Evolutionary conservation across 1,140 invertebrate genomes (phyloP).

Genomic region (Sinella curviseta): DNA sequence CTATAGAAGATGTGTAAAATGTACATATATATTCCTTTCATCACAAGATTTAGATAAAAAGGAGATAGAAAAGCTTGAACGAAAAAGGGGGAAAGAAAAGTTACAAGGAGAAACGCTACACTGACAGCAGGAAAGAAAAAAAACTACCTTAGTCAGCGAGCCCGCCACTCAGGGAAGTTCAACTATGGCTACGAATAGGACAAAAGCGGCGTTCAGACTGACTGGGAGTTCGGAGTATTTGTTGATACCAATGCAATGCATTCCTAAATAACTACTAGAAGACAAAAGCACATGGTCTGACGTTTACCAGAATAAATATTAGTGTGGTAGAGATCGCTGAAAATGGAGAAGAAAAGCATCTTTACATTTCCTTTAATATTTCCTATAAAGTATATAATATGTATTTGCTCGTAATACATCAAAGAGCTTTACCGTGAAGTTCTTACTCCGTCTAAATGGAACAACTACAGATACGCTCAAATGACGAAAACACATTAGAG

Average conservation of each 20-base stretch:
- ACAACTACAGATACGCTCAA: not conserved
- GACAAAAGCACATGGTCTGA: slow-evolving; percentile 3
- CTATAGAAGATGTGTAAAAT: too few species aligned
- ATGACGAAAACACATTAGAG: not conserved
- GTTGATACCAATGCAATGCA: too few species aligned
- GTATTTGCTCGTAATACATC: not conserved
- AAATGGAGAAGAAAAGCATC: not conserved
- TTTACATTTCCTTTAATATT: too few species aligned
- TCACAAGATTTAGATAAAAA: not conserved
- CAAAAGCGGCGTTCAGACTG: too few species aligned
- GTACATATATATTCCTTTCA: too few species aligned
- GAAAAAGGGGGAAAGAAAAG: not conserved
- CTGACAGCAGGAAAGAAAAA: not conserved
- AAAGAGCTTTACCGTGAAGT: not conserved
- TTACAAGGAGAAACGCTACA: not conserved
- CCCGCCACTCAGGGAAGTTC: not conserved
- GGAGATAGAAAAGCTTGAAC: not conserved
- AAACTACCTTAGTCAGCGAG: slow-evolving; percentile 2
- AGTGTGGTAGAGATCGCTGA: too few species aligned
- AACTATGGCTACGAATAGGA: too few species aligned
- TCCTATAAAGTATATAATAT: not conserved
- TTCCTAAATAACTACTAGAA: too few species aligned
- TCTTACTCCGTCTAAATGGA: not conserved
- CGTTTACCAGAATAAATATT: too few species aligned
- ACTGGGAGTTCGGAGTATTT: too few species aligned